Evolutionary conservation across 2,797 vertebrate genomes (phyloP).

Genomic region (Sciurus carolinensis): DNA sequence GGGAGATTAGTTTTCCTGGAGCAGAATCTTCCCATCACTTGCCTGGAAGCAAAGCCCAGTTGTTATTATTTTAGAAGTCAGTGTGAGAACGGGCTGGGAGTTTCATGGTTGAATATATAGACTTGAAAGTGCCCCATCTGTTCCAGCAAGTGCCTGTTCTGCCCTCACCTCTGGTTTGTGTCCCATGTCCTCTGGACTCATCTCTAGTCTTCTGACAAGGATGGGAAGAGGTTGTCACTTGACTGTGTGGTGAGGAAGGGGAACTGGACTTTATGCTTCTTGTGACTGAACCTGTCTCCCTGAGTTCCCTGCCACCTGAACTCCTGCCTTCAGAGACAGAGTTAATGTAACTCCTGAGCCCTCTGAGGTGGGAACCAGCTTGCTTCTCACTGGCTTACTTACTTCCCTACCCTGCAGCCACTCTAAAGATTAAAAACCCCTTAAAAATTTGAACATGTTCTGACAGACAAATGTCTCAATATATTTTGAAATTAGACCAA

Average conservation of each 20-base stretch:
- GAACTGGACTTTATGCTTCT: not conserved
- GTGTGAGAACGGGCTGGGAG: not conserved
- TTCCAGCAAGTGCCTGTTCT: not conserved
- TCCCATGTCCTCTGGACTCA: not conserved
- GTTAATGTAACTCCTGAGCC: not conserved
- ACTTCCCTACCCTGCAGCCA: not conserved
- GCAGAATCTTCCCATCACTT: not conserved
- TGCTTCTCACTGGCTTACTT: constrained; percentile 37
- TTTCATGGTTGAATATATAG: not conserved
- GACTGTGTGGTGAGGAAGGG: not conserved
- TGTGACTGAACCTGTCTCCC: not conserved
- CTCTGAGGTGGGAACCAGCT: constrained; percentile 51
- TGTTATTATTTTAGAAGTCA: not conserved
- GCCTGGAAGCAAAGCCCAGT: not conserved
- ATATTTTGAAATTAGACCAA: not conserved
- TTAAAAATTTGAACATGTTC: not conserved
- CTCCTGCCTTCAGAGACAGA: not conserved
- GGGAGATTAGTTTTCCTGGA: not conserved
- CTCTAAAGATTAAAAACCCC: constrained; percentile 42
- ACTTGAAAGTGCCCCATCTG: not conserved
- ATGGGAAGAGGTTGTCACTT: not conserved
- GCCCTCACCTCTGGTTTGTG: not conserved
- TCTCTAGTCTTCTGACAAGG: not conserved
- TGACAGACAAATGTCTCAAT: constrained; percentile 4
- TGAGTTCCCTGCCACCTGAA: not conserved